Evolutionary conservation across 2,797 vertebrate species (phyloP), one percentile per base, ranked within the genome.

Genomic region (Erethizon dorsatum): DNA sequence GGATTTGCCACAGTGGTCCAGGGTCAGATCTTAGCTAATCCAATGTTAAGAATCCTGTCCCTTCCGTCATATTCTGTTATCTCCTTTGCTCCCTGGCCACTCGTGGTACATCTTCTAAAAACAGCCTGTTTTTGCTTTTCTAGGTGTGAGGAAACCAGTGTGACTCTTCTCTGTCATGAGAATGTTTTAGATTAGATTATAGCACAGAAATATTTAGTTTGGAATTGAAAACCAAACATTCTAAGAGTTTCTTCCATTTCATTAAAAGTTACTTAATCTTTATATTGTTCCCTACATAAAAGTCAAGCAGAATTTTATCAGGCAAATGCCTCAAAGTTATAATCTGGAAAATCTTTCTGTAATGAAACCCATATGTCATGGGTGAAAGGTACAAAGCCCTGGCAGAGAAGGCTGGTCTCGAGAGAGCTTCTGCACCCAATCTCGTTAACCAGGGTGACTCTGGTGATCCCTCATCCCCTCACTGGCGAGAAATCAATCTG

Each of bases 301-400:
- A 98, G 98, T 98, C 96, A 94, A 97, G 98, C 97, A 97, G 97
- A 98, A 98, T 98, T 98, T 96, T 98, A 98, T 98, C 98, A 96
- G 97, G 98, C 98, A 99, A 98, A 98, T 98, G 95, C 98, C 98
- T 98, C 96, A 97, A 98, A 98, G 98, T 98, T 98, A 98, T 98
- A 99, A 98, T 98, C 98, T 95, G 98, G 98, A 98, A 98, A 98
- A 97, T 99, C 98, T 98, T 98, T 97, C 97, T 97, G 97, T 99
- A 98, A 99, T 99, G 98, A 99, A 99, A 98, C 97, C 98, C 98
- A 98, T 99, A 99, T 99, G 98, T 99, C 98, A 98, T 98, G 97
- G 98, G 97, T 94, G 95, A 98, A 98, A 98, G 98, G 98, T 98
- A 97, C 98, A 98, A 98, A 98, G 91, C 97, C 98, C 97, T 98